These are phyloP conservation scores for Bettongia penicillata DNA, from an alignment of 2,113 vertebrate species.

Conservation along the genomic window DNA sequence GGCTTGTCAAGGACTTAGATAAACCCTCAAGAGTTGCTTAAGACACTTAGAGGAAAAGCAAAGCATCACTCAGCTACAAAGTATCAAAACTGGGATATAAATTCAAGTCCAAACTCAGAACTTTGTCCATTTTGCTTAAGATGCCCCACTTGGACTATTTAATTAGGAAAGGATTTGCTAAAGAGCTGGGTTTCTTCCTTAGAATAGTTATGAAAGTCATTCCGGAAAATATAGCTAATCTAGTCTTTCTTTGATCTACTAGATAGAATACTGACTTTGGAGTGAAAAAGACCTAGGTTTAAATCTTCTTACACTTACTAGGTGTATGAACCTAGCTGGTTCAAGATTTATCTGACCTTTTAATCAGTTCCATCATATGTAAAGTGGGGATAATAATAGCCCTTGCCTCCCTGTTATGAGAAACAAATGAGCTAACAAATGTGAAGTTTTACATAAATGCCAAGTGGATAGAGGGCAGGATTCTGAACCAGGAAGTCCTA, in stretches of 20 bases:
- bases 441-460: neutral
- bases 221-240: neutral
- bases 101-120: neutral
- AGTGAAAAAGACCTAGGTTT: neutral
- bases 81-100: neutral
- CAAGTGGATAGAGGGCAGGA: neutral
- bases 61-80: neutral
- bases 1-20: neutral
- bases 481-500: neutral
- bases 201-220: conserved; percentile 35
- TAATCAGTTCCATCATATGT: neutral
- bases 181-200: conserved; percentile 1
- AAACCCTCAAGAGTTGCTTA: neutral
- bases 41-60: neutral
- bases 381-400: neutral
- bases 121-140: neutral
- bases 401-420: neutral
- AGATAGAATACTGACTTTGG: neutral
- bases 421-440: neutral
- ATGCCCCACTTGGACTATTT: neutral
- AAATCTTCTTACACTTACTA: neutral
- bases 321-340: neutral
- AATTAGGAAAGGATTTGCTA: neutral
- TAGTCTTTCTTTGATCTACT: neutral
- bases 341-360: neutral